Conservation (phyloP, 64 coral and sea anemone species). For the Pachyseris speciosa region DNA sequence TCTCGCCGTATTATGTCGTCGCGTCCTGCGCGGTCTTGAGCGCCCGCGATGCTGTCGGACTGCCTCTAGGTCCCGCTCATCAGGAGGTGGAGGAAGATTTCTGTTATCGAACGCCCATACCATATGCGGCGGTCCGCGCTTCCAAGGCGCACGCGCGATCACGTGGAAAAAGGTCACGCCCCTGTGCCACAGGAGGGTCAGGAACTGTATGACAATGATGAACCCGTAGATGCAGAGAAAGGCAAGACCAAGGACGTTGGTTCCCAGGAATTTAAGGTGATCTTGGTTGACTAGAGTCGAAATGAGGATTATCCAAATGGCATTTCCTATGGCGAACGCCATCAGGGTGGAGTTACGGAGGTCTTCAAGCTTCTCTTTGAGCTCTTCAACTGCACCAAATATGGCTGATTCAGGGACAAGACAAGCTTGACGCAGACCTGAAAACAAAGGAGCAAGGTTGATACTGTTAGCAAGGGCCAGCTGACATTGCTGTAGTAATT, state of each 20-base stretch:
- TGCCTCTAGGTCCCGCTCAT: constrained; percentile 37
- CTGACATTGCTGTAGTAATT: no score
- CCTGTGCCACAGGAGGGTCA: constrained; percentile 95
- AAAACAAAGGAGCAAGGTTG: background rate
- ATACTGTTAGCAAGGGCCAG: no score
- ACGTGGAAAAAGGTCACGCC: constrained; percentile 73
- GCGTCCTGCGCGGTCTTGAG: background rate
- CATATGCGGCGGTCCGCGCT: constrained; percentile 47
- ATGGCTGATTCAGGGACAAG: constrained; percentile 91
- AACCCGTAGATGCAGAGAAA: constrained; percentile 86
- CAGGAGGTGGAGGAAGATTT: constrained; percentile 74
- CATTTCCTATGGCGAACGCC: constrained; percentile 73
- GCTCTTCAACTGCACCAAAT: constrained; percentile 81
- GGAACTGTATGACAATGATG: constrained; percentile 79
- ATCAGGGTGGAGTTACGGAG: constrained; percentile 67
- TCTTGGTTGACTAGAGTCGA: constrained; percentile 21
- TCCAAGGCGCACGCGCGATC: constrained; percentile 91
- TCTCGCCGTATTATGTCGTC: background rate
- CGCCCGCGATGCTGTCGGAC: constrained; percentile 25
- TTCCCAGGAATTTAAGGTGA: constrained; percentile 58
- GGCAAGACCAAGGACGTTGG: constrained; percentile 76
- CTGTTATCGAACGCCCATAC: constrained; percentile 74
- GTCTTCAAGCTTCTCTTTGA: constrained; percentile 94
- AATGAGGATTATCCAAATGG: constrained; percentile 87
- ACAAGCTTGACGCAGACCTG: constrained; percentile 66